These are phyloP conservation scores for Akabosia matsudoensis DNA, from an alignment of 1,140 invertebrate species.

Conservation along the genomic window DNA sequence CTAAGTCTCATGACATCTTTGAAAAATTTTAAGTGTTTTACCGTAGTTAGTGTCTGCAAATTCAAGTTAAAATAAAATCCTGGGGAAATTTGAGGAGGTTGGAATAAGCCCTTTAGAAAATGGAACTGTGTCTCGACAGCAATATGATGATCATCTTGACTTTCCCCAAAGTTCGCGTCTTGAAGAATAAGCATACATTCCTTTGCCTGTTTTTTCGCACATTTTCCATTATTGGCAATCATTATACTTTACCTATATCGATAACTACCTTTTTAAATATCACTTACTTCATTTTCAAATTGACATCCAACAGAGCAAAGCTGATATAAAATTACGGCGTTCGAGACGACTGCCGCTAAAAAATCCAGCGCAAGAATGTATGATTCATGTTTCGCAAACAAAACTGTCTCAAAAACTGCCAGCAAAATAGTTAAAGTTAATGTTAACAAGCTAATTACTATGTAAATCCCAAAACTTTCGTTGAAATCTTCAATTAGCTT, in stretches of 20 bases:
- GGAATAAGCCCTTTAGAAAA: background rate
- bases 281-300: background rate
- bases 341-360: background rate
- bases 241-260: too few relatives aligned
- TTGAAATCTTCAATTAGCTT: background rate
- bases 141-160: background rate
- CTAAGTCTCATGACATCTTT: background rate
- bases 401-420: background rate
- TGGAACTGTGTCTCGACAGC: background rate
- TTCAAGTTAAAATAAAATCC: background rate
- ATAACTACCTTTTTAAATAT: background rate
- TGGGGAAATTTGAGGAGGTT: background rate
- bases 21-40: background rate
- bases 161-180: too few relatives aligned
- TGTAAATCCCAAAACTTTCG: background rate
- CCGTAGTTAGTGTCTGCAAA: background rate
- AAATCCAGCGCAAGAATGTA: background rate
- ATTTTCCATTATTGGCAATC: too few relatives aligned
- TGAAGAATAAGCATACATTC: background rate
- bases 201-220: too few relatives aligned
- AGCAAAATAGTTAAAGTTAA: background rate
- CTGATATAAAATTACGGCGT: background rate
- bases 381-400: background rate
- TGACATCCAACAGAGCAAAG: background rate
- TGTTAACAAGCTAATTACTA: background rate